Evolutionary conservation across 2,888 invertebrate species (phyloP), one percentile per base, ranked within the genome.

Genomic region (Branchellion lobata): DNA sequence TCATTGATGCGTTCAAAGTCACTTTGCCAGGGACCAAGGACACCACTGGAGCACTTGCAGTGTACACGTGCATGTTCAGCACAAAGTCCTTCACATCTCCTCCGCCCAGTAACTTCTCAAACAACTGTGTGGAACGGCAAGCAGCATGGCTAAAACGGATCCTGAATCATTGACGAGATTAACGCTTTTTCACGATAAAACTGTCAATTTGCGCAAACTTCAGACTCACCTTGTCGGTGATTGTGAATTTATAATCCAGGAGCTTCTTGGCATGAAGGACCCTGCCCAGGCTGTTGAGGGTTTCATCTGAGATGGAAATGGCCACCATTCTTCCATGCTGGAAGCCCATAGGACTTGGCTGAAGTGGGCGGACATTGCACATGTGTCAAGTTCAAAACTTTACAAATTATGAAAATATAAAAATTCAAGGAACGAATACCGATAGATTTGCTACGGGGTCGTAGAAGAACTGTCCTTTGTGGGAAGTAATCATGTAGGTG

Each of bases 241-340:
- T 40, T 5, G 8, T 24, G 61, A 57, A 57, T 3, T 8, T 5
- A 57, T 18, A 57, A 5, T 57, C 24, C 11, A 57, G 61, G 21
- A 57, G 61, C 5, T n/a, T n/a, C 24, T n/a, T 57, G 14, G 61
- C 5, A n/a, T 57, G 61, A n/a, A 57, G 14, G 21, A 57, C 61
- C 21, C 61, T 18, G 24, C 61, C 61, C n/a, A 57, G 61, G n/a
- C 61, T 57, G 61, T 57, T 57, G 61, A 57, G 3, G 14, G 61
- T 57, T 18, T 57, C 61, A 5, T 57, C n/a, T 3, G 61, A 57
- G 61, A 57, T 57, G 8, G 61, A 18, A 3, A n/a, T 57, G n/a
- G 11, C 21, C 8, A 57, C 14, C 61, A 57, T 57, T 57, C 24
- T 57, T 24, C 61, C 61, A 5, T 3, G 5, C n/a, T 5, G 5